Conservation (phyloP, 2,888 invertebrate genomes). For the Drosophila testacea region DNA sequence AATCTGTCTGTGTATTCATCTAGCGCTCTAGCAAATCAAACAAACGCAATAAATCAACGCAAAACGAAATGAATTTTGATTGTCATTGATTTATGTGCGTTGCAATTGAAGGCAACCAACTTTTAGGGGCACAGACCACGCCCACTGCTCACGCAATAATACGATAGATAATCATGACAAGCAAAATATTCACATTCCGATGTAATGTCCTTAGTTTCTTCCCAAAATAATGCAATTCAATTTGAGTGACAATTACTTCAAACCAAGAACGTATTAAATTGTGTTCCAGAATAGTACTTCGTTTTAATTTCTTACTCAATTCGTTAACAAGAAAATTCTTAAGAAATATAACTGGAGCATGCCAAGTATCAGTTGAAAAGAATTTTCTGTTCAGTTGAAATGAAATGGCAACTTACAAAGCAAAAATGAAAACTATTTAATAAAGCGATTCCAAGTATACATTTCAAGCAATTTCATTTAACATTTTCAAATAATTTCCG, state of each 20-base stretch:
- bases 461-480: background rate
- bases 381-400: too few species aligned
- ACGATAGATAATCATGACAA: constrained; percentile 69
- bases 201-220: background rate
- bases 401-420: too few species aligned
- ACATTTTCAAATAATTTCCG: background rate
- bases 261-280: background rate
- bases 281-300: background rate
- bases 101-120: constrained; percentile 58
- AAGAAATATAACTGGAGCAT: background rate
- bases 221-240: constrained; percentile 33
- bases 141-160: constrained; percentile 59
- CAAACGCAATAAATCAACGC: constrained; percentile 78
- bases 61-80: constrained; percentile 77
- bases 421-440: constrained; percentile 10
- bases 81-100: constrained; percentile 78
- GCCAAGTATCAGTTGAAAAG: background rate
- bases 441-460: background rate
- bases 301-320: background rate
- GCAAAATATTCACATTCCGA: constrained; percentile 3
- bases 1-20: constrained; percentile 25
- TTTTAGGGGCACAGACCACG: constrained; percentile 30
- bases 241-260: constrained; percentile 14
- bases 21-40: constrained; percentile 61
- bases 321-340: constrained; percentile 4